These are phyloP conservation scores for Diorhabda elongata DNA, from an alignment of 1,140 invertebrate genomes.

Conservation along the genomic window DNA sequence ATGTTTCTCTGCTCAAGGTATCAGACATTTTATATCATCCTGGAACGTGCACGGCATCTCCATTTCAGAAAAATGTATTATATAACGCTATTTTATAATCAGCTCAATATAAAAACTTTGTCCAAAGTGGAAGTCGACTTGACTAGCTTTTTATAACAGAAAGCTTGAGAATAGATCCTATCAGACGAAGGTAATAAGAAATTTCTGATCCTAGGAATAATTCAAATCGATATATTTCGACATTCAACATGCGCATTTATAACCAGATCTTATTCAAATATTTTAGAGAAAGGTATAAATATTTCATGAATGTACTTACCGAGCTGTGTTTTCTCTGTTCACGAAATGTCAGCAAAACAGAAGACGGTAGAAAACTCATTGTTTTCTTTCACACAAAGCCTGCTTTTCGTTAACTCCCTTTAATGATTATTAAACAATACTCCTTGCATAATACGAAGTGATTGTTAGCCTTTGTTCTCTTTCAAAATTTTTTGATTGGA, in stretches of 20 bases:
- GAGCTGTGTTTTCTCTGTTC: not conserved
- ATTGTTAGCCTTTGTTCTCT: not conserved
- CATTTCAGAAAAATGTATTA: no score
- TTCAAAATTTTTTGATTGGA: not conserved
- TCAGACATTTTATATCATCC: no score
- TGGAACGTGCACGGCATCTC: no score
- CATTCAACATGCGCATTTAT: conserved; percentile 2
- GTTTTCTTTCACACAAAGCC: not conserved
- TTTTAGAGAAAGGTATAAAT: not conserved
- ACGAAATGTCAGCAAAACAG: not conserved
- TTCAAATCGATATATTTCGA: not conserved
- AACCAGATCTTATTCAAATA: conserved; percentile 2
- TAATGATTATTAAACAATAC: not conserved
- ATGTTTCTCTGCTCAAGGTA: no score
- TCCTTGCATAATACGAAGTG: not conserved
- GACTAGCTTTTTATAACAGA: no score
- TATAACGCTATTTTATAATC: no score
- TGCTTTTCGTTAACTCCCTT: not conserved
- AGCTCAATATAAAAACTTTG: no score
- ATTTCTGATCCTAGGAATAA: not conserved
- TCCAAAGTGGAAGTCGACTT: no score
- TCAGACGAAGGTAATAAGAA: no score
- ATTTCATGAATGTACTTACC: conserved; percentile 1
- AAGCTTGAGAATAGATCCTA: no score
- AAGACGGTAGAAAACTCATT: not conserved